A percentile compares a stretch with the other conserved stretches of the same genome.
Evolutionary conservation across 2,888 invertebrate genomes (phyloP).

Genomic region (Drosophila mimica): DNA sequence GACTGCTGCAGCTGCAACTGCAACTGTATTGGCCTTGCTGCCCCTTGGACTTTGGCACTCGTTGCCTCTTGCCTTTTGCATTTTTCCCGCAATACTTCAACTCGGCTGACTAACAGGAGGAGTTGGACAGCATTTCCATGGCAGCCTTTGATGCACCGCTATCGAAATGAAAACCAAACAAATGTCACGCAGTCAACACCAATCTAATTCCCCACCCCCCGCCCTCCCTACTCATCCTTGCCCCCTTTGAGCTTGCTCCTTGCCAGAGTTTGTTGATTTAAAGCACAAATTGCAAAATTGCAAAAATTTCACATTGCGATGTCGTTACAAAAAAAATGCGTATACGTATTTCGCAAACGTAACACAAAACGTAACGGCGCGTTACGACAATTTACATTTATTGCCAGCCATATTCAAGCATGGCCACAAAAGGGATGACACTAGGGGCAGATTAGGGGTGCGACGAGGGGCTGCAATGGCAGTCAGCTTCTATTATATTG

Average conservation of each 20-base stretch:
- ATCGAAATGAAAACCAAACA: conserved; percentile 76
- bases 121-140: conserved; percentile 56
- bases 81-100: conserved; percentile 29
- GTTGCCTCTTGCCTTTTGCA: conserved; percentile 1
- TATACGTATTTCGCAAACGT: conserved; percentile 37
- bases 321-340: conserved; percentile 45
- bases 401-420: conserved; percentile 43
- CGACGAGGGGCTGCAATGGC: conserved; percentile 19
- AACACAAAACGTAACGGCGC: conserved; percentile 32
- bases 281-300: conserved; percentile 68
- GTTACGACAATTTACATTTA: conserved; percentile 58
- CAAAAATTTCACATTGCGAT: conserved; percentile 34
- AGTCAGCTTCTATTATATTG: conserved; percentile 54
- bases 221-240: conserved; percentile 10
- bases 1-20: conserved; percentile 16
- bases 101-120: conserved; percentile 1
- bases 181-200: conserved; percentile 61
- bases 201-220: conserved; percentile 1
- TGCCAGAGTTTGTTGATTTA: conserved; percentile 60
- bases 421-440: not conserved
- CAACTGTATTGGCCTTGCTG: conserved; percentile 29
- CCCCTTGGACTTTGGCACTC: not conserved
- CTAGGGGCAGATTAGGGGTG: not conserved
- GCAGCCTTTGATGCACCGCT: conserved; percentile 51
- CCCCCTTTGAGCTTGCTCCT: not conserved